These are phyloP conservation scores for Coremacera marginata DNA, from an alignment of 2,888 invertebrate species.

Conservation along the genomic window DNA sequence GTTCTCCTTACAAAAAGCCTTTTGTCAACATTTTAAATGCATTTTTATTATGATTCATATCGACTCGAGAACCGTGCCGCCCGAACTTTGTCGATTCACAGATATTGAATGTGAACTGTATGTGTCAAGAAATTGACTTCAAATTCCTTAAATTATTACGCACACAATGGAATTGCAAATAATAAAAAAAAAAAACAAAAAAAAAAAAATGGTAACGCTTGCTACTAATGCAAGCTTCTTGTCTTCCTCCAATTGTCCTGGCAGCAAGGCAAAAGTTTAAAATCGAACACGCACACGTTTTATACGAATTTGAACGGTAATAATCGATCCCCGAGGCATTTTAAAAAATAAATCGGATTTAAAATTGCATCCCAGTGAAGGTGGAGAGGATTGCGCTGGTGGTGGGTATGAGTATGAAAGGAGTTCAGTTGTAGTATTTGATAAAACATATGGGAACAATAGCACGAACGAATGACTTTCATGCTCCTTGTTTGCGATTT, in stretches of 20 bases:
- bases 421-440: not conserved
- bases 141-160: conserved; percentile 65
- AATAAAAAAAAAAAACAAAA: conserved; percentile 37
- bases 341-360: conserved; percentile 69
- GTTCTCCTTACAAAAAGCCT: conserved; percentile 50
- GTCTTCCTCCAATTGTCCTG: conserved; percentile 10
- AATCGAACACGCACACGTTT: conserved; percentile 67
- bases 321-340: conserved; percentile 70
- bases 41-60: conserved; percentile 64
- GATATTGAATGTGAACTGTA: conserved; percentile 52
- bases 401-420: not conserved
- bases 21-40: conserved; percentile 67
- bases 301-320: conserved; percentile 70
- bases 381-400: not conserved
- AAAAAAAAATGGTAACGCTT: conserved; percentile 33
- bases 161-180: conserved; percentile 42
- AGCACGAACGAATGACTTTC: not conserved
- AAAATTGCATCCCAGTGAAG: conserved; percentile 52
- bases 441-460: conserved; percentile 33
- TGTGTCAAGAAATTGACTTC: conserved; percentile 62
- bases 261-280: conserved; percentile 52
- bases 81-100: conserved; percentile 42
- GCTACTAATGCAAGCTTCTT: not conserved
- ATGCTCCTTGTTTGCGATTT: conserved; percentile 16
- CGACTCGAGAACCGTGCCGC: conserved; percentile 32